phyloP scores from a whole-genome alignment of 1,140 invertebrate species.

The Camponotus pennsylvanicus region DNA sequence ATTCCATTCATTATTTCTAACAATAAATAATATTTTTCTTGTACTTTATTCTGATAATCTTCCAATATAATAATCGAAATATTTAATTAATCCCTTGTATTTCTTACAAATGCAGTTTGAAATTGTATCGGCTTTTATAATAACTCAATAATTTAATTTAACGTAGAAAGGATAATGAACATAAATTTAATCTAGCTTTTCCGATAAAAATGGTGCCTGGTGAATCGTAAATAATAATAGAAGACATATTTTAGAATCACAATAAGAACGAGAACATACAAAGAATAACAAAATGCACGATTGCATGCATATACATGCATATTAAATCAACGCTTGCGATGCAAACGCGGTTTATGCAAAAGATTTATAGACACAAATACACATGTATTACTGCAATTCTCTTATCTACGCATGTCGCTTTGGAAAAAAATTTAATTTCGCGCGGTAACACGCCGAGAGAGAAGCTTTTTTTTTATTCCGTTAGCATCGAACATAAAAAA shows the following conservation, averaged over 20 bases:
- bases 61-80: neutral
- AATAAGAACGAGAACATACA: conserved; percentile 21
- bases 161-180: neutral
- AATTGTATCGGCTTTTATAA: conserved; percentile 5
- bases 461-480: conserved; percentile 8
- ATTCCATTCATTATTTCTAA: neutral
- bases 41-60: neutral
- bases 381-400: conserved; percentile 15
- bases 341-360: conserved; percentile 32
- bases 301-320: conserved; percentile 23
- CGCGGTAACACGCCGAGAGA: conserved; percentile 7
- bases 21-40: neutral
- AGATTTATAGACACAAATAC: conserved; percentile 31
- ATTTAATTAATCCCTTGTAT: neutral
- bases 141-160: conserved; percentile 9
- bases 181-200: neutral
- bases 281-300: neutral
- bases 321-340: conserved; percentile 19
- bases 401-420: conserved; percentile 18
- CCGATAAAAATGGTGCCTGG: neutral
- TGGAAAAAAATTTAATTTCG: conserved; percentile 52
- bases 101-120: neutral
- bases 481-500: neutral
- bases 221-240: neutral
- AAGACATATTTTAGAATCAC: conserved; percentile 26